phyloP scores from a whole-genome alignment of 2,888 invertebrate genomes.

The Drosophila setosimentum region DNA sequence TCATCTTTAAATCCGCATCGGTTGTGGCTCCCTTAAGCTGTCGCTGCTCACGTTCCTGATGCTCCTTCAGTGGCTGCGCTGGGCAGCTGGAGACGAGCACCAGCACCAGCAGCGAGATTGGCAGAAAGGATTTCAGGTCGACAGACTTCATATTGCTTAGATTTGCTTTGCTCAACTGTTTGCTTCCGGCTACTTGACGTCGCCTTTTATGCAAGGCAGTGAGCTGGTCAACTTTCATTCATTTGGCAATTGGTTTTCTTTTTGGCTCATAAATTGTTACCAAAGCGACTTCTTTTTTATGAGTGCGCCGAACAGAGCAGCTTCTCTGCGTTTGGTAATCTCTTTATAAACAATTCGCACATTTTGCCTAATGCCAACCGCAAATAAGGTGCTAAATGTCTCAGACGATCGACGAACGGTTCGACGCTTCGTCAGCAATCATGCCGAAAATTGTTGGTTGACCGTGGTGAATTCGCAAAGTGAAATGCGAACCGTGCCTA shows the following conservation, averaged over 20 bases:
- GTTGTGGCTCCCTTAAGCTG: slow-evolving; percentile 56
- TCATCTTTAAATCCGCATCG: slow-evolving; percentile 69
- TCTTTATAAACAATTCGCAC: slow-evolving; percentile 82
- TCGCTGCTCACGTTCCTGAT: slow-evolving; percentile 52
- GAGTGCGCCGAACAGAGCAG: slow-evolving; percentile 56
- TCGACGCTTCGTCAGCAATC: slow-evolving; percentile 17
- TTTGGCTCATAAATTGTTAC: slow-evolving; percentile 54
- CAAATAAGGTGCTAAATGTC: slow-evolving; percentile 80
- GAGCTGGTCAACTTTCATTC: slow-evolving; percentile 64
- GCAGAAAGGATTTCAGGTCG: slow-evolving; percentile 36
- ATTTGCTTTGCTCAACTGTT: slow-evolving; percentile 61
- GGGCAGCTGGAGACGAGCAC: slow-evolving; percentile 24
- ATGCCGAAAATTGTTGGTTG: slow-evolving; percentile 52
- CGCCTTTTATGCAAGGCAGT: slow-evolving; percentile 63
- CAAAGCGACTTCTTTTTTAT: slow-evolving; percentile 66
- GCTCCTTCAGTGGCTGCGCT: slow-evolving; percentile 51
- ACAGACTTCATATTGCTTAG: slow-evolving; percentile 60
- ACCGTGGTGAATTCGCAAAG: slow-evolving; percentile 29
- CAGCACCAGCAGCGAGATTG: slow-evolving; percentile 48
- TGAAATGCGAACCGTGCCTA: slow-evolving; percentile 39
- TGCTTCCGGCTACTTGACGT: slow-evolving; percentile 58
- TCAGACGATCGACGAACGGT: slow-evolving; percentile 38
- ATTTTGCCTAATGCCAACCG: slow-evolving; percentile 68
- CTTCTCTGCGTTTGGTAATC: slow-evolving; percentile 76
- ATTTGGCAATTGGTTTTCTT: slow-evolving; percentile 59